These are phyloP conservation scores for Phallusia fumigata DNA, from an alignment of 23 tunicate genomes.

Conservation along the genomic window DNA sequence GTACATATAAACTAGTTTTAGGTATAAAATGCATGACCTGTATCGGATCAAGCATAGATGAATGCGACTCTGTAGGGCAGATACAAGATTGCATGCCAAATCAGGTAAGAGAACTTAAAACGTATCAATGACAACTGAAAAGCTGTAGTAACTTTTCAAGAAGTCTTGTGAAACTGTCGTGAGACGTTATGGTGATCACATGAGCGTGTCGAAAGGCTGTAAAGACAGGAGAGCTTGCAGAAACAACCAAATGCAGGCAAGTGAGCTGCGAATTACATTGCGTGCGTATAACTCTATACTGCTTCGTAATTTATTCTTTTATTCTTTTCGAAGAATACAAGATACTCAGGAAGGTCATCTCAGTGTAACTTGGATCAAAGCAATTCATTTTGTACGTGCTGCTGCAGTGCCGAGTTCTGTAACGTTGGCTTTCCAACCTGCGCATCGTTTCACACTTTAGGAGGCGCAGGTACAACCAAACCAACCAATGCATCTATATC, in stretches of 20 bases:
- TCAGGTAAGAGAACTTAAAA: neutral
- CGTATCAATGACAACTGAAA: neutral
- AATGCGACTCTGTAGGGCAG: neutral
- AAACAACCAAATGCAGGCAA: constrained; percentile 5
- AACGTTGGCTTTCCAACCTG: neutral
- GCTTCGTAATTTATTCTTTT: too few species aligned
- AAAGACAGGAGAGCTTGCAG: constrained; percentile 33
- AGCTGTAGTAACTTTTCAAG: neutral
- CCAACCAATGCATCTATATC: too few species aligned
- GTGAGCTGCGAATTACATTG: too few species aligned
- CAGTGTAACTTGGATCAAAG: neutral
- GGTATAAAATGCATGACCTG: neutral
- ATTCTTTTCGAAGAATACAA: neutral
- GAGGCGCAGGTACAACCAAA: too few species aligned
- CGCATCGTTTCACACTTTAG: neutral
- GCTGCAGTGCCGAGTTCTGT: neutral
- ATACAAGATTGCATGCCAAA: neutral
- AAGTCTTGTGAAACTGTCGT: constrained; percentile 5
- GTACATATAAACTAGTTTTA: neutral
- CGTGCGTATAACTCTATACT: too few species aligned
- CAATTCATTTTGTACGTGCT: neutral
- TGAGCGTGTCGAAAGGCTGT: constrained; percentile 26
- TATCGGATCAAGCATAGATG: neutral
- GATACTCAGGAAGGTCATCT: neutral
- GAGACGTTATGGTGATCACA: neutral